Base-by-base conservation (phyloP, 64 coral and sea anemone species). In the Actinia tenebrosa region DNA sequence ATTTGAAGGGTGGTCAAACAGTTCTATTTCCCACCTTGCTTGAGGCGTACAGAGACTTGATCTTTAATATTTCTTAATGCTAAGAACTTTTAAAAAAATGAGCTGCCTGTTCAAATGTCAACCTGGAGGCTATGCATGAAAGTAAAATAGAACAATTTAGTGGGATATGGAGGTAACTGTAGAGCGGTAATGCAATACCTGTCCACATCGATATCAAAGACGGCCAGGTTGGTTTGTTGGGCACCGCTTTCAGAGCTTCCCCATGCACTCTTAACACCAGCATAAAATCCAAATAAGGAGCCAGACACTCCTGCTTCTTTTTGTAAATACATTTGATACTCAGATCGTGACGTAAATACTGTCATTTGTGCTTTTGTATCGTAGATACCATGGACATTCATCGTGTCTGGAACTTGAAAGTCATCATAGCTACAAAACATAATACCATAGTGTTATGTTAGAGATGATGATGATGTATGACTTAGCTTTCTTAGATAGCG, bases 301-400 rank as follows among this genome's bases (percentile, higher is more conserved):
- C 89, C 89, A 1, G 89, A 90, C 16, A 71, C 81, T 9, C 89
- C 89, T 55, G 89, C 19, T 47, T 90, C 80, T 42, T 69, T 62
- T 52, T 90, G 58, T 4, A 90, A 44, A 72, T 90, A 90, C 13
- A 5, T 84, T 17, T 84, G 89, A 53, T 90, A 90, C 72, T 90
- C 89, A 19, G 45, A 37, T 50, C 89, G 82, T 18, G 80, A 84
- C 10, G 63, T 47, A 45, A 90, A 90, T 15, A 72, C 52, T 6
- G 16, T 10, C 89, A 90, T 90, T 30, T 37, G 18, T 25, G 89
- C 80, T 11, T 16, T 71, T 23, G 89, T 90, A 23, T 90, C 89
- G 82, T 90, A 90, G 23, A 90, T 83, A 16, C 89, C 89, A 18
- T 87, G 90, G 44, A 92, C 86, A 25, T 87, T 92, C 90, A 92